Conservation (phyloP, 2,888 invertebrate genomes). For the Andrena trimmerana region DNA sequence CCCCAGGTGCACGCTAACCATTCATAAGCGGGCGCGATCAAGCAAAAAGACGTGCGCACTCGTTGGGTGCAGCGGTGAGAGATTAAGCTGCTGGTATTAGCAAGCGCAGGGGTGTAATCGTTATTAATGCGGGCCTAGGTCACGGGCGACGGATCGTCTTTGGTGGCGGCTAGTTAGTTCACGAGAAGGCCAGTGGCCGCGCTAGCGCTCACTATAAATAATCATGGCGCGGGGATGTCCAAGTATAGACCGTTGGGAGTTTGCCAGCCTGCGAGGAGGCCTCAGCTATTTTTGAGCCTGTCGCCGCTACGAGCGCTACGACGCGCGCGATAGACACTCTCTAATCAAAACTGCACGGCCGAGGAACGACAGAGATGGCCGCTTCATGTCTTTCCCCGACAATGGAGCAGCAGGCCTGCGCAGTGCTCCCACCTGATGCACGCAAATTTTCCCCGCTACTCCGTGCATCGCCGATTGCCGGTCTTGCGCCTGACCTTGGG, state of each 20-base stretch:
- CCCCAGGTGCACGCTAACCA: background rate
- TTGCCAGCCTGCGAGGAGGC: constrained; percentile 88
- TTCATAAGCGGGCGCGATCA: background rate
- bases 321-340: constrained; percentile 75
- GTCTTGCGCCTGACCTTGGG: constrained; percentile 66
- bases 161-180: constrained; percentile 85
- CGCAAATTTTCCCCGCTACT: constrained; percentile 18
- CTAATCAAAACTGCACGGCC: constrained; percentile 63
- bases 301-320: constrained; percentile 80
- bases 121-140: constrained; percentile 86
- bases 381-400: constrained; percentile 41
- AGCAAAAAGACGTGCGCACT: background rate
- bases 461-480: constrained; percentile 27
- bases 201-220: constrained; percentile 89
- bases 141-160: constrained; percentile 86
- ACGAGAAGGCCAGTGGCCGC: constrained; percentile 86
- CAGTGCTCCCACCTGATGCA: constrained; percentile 12
- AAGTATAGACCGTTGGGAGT: constrained; percentile 94
- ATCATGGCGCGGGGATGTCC: constrained; percentile 90
- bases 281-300: constrained; percentile 84
- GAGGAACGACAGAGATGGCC: constrained; percentile 55
- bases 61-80: constrained; percentile 9
- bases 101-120: constrained; percentile 71
- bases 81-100: constrained; percentile 45
- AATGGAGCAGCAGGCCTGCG: constrained; percentile 20